Percentiles rank a stretch among this genome's conserved stretches.
These are phyloP conservation scores for Bos indicus DNA, from an alignment of 2,113 vertebrate genomes.

Conservation along the genomic window DNA sequence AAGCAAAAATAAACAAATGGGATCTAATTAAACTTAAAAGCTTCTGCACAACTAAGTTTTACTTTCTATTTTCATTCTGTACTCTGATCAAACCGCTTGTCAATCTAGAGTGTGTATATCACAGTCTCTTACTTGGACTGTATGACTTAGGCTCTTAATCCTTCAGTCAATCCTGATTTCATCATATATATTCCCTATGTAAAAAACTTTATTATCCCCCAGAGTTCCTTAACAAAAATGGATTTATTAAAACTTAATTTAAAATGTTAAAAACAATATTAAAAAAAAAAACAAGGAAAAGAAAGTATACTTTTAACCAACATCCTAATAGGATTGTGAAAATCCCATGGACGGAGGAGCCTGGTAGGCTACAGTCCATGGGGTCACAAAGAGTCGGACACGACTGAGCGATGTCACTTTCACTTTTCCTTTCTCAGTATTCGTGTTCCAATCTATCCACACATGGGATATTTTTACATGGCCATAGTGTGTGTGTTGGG, in stretches of 20 bases:
- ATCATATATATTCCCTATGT: background rate
- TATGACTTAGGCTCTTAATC: background rate
- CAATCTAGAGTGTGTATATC: background rate
- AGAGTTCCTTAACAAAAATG: background rate
- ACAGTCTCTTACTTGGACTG: background rate
- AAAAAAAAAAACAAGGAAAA: background rate
- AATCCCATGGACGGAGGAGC: background rate
- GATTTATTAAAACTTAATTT: conserved; percentile 8
- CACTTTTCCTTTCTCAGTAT: conserved; percentile 1
- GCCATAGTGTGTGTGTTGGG: background rate
- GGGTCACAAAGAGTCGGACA: background rate
- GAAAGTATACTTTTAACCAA: background rate
- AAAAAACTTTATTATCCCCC: background rate
- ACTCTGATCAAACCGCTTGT: background rate
- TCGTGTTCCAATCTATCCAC: background rate
- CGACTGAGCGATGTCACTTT: background rate
- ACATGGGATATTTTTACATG: background rate
- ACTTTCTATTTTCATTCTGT: background rate
- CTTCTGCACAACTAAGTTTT: background rate
- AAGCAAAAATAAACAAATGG: too few species aligned
- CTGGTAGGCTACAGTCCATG: background rate
- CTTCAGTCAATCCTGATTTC: background rate
- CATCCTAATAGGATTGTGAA: background rate
- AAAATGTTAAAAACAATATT: background rate
- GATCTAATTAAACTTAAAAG: too few species aligned